phyloP scores from a whole-genome alignment of 2,888 invertebrate genomes.

The Ditylenchus weischeri region DNA sequence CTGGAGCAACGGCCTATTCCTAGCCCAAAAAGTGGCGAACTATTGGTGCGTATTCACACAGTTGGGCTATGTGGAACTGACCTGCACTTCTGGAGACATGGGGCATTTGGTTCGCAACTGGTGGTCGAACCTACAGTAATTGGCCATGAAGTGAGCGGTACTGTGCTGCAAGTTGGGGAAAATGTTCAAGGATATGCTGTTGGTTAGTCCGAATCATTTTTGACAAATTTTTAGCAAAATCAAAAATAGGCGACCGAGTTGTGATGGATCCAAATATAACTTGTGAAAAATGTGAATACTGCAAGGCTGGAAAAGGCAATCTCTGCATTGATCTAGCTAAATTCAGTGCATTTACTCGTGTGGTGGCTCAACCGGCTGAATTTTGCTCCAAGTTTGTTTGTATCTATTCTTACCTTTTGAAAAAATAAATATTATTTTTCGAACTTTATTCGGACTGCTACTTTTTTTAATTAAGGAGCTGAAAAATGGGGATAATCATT shows the following conservation, averaged over 20 bases:
- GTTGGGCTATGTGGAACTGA: slow-evolving; percentile 4
- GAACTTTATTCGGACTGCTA: too few relatives aligned
- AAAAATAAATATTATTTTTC: background rate
- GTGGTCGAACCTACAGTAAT: background rate
- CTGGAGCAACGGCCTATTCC: background rate
- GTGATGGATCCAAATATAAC: slow-evolving; percentile 6
- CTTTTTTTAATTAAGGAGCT: too few relatives aligned
- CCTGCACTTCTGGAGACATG: background rate
- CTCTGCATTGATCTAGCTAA: slow-evolving; percentile 81
- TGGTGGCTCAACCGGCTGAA: slow-evolving; percentile 73
- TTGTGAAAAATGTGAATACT: slow-evolving; percentile 3
- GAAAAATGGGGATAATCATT: too few relatives aligned
- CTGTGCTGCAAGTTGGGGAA: background rate
- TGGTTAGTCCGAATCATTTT: background rate
- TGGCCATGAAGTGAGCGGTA: slow-evolving; percentile 4
- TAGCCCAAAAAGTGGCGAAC: background rate
- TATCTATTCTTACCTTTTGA: background rate
- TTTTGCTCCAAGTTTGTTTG: background rate
- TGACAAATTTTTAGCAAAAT: too few relatives aligned
- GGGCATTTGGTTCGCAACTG: too few relatives aligned
- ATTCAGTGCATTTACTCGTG: slow-evolving; percentile 88
- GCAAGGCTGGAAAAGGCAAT: slow-evolving; percentile 78
- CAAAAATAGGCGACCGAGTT: background rate
- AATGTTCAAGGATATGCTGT: background rate
- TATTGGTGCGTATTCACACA: slow-evolving; percentile 3